phyloP scores from a whole-genome alignment of 2,888 invertebrate species.

The Pelosia muscerda region DNA sequence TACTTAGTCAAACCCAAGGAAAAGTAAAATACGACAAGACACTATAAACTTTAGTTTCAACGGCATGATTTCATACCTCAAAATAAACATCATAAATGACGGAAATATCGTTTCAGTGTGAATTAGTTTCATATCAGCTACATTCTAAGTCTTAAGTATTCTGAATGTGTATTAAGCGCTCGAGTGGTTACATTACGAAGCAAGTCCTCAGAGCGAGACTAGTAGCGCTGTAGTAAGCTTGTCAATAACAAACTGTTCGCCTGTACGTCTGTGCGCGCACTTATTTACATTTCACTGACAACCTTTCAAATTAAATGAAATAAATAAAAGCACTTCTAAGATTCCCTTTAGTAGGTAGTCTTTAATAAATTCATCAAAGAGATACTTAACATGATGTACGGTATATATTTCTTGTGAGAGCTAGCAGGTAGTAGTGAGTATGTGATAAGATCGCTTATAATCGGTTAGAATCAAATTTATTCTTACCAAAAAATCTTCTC shows the following conservation, averaged over 20 bases:
- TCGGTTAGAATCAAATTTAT: too few relatives aligned
- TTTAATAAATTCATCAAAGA: background rate
- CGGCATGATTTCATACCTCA: background rate
- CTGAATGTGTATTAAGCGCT: background rate
- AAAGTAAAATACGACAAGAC: too few relatives aligned
- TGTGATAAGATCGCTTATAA: too few relatives aligned
- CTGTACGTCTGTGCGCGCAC: background rate
- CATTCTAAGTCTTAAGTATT: background rate
- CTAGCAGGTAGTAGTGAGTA: too few relatives aligned
- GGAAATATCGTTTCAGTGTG: background rate
- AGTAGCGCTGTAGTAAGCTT: background rate
- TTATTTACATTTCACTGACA: background rate
- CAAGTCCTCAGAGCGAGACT: background rate
- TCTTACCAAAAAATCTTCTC: background rate
- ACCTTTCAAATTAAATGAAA: constrained; percentile 1
- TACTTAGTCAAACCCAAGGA: too few relatives aligned
- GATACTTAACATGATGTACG: too few relatives aligned
- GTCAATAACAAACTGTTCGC: background rate
- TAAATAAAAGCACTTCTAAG: background rate
- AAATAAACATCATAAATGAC: background rate
- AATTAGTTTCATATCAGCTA: background rate
- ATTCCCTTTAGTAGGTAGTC: background rate
- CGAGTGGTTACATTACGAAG: background rate
- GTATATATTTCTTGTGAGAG: background rate
- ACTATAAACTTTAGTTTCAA: background rate